Evolutionary conservation across 2,797 vertebrate genomes (phyloP).

Genomic region (Crocidura indochinensis): DNA sequence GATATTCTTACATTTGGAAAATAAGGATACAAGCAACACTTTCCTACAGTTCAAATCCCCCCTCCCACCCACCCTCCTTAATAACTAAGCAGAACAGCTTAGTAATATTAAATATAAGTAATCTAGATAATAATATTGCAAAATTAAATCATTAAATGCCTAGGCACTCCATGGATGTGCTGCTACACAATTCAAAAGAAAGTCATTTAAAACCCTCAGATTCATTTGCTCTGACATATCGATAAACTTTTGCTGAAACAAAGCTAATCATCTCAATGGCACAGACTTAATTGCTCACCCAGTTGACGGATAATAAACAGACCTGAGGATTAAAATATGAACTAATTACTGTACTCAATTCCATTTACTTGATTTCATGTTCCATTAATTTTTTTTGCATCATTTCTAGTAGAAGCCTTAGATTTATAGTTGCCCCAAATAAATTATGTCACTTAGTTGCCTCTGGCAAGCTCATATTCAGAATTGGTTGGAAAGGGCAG

Average conservation of each 20-base stretch:
- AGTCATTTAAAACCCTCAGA: conserved; percentile 66
- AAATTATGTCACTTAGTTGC: conserved; percentile 72
- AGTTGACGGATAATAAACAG: conserved; percentile 81
- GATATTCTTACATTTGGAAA: background rate
- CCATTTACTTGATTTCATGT: conserved; percentile 85
- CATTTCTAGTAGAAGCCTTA: conserved; percentile 77
- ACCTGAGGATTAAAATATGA: conserved; percentile 85
- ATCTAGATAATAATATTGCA: conserved; percentile 71
- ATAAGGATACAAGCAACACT: background rate
- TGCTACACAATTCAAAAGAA: conserved; percentile 72
- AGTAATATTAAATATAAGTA: conserved; percentile 75
- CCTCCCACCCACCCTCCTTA: background rate
- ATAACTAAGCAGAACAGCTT: conserved; percentile 37
- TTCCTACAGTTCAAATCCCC: conserved; percentile 5
- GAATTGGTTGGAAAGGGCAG: conserved; percentile 72
- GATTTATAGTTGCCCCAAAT: conserved; percentile 61
- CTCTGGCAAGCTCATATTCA: conserved; percentile 40
- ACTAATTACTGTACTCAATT: conserved; percentile 84
- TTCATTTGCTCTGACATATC: conserved; percentile 80
- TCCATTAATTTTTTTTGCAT: conserved; percentile 82
- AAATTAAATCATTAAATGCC: conserved; percentile 74
- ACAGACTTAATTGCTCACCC: conserved; percentile 75
- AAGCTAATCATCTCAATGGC: conserved; percentile 75
- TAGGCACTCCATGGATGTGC: conserved; percentile 53
- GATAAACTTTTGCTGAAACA: conserved; percentile 81